phyloP scores from a whole-genome alignment of 2,888 invertebrate genomes.

The Netelia virgata region DNA sequence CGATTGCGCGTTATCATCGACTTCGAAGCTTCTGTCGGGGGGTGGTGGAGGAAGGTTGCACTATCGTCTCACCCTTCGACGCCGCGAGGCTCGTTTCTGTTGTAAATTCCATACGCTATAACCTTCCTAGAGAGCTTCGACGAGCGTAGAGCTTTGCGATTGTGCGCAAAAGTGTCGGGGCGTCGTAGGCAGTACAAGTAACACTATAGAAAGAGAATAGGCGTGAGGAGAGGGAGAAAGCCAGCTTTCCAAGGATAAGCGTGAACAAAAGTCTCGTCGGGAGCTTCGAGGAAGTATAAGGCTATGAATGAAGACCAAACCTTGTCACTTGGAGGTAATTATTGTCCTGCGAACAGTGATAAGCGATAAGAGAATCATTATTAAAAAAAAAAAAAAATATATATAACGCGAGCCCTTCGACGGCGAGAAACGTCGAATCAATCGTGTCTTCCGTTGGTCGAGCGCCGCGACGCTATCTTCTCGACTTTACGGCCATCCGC shows the following conservation, averaged over 20 bases:
- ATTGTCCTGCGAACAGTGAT: constrained; percentile 11
- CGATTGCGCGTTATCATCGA: constrained; percentile 72
- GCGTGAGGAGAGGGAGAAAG: not conserved
- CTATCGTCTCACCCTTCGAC: constrained; percentile 2
- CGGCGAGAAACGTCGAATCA: not conserved
- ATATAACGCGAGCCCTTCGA: not conserved
- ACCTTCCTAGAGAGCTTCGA: not conserved
- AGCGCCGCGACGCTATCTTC: constrained; percentile 38
- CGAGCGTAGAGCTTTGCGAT: constrained; percentile 9
- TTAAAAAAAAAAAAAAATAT: not conserved
- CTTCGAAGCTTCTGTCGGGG: constrained; percentile 31
- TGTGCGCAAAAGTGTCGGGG: constrained; percentile 33
- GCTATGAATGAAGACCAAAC: constrained; percentile 96
- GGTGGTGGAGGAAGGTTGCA: constrained; percentile 6
- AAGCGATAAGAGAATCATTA: constrained; percentile 30
- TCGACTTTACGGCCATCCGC: constrained; percentile 47
- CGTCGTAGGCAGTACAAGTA: not conserved
- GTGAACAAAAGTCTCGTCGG: constrained; percentile 68
- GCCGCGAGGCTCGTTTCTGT: not conserved
- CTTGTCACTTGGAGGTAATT: constrained; percentile 93
- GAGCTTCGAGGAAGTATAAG: constrained; percentile 77
- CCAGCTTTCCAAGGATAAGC: constrained; percentile 41
- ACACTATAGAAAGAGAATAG: not conserved
- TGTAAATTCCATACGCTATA: no score
- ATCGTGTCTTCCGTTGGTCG: not conserved